These are phyloP conservation scores for Diprion similis DNA, from an alignment of 1,140 invertebrate genomes.

Conservation along the genomic window DNA sequence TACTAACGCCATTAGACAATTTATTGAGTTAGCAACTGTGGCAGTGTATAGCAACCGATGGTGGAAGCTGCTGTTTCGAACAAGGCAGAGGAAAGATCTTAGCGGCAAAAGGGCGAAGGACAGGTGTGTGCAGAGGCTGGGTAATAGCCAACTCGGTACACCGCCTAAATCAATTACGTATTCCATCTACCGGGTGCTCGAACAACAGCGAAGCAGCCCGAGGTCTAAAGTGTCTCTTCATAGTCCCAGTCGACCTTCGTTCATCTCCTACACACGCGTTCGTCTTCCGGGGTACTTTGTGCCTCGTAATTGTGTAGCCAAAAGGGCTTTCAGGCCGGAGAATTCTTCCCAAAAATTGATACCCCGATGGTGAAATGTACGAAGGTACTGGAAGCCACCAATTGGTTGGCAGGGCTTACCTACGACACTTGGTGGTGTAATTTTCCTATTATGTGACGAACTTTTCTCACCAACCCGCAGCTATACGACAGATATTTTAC, in stretches of 20 bases:
- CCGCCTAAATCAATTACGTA: neutral
- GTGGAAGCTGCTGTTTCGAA: neutral
- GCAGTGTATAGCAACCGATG: neutral
- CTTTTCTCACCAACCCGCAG: too few relatives aligned
- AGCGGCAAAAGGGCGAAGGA: neutral
- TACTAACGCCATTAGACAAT: neutral
- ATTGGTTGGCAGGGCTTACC: neutral
- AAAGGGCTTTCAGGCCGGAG: neutral
- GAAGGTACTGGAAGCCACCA: neutral
- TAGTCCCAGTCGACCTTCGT: neutral
- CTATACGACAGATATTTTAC: too few relatives aligned
- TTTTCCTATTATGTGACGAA: neutral
- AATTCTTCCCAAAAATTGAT: neutral
- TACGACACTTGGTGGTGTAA: neutral
- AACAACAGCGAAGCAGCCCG: neutral
- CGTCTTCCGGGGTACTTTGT: neutral
- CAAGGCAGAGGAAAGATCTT: neutral
- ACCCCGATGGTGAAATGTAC: neutral
- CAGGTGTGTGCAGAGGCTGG: neutral
- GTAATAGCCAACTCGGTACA: conserved; percentile 7
- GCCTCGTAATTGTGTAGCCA: neutral
- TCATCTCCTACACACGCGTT: neutral
- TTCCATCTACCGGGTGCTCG: too few relatives aligned
- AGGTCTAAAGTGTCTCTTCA: too few relatives aligned
- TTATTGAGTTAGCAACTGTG: neutral